Conservation (phyloP, 2,113 vertebrate species). For the Burhinus bistriatus region DNA sequence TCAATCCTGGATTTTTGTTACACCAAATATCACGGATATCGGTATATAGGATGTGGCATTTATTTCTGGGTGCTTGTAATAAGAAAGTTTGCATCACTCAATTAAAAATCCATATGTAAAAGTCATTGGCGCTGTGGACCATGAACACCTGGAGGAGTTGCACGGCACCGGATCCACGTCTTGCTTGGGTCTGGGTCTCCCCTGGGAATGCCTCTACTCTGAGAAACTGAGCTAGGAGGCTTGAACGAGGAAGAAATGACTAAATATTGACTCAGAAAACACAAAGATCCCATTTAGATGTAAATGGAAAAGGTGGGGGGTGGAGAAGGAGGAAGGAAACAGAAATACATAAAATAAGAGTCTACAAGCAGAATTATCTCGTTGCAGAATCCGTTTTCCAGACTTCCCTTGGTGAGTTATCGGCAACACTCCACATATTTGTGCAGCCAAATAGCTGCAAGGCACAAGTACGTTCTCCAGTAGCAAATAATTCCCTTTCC, state of each 20-base stretch:
- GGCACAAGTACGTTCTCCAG: constrained; percentile 31
- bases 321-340: constrained; percentile 6
- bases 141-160: background rate
- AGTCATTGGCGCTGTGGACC: background rate
- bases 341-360: constrained; percentile 15
- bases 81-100: background rate
- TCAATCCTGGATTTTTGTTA: background rate
- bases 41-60: background rate
- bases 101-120: background rate
- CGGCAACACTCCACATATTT: background rate
- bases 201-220: background rate
- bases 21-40: background rate
- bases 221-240: background rate
- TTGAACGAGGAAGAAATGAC: background rate
- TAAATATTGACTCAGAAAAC: constrained; percentile 31
- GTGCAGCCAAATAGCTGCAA: background rate
- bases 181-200: background rate
- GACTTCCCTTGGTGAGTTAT: background rate
- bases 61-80: background rate
- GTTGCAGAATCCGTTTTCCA: background rate
- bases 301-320: background rate
- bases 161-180: background rate
- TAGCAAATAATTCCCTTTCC: constrained; percentile 36
- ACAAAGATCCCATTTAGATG: constrained; percentile 38
- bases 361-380: background rate